phyloP scores from a whole-genome alignment of 35 echinoderm and acorn worm species.

The Eucidaris tribuloides region DNA sequence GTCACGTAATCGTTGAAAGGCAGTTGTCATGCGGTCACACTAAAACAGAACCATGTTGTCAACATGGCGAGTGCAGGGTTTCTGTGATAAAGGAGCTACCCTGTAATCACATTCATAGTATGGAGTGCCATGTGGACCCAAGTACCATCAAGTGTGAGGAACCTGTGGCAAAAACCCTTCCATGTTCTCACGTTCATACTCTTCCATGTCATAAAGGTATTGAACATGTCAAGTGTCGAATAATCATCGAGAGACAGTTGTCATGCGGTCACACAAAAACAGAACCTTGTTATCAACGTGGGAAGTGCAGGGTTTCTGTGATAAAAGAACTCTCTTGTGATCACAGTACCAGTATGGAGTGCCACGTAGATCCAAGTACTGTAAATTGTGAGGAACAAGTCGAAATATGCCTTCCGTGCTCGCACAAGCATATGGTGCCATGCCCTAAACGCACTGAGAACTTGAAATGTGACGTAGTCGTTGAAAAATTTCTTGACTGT shows the following conservation, averaged over 20 bases:
- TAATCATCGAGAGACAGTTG: neutral
- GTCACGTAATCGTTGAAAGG: neutral
- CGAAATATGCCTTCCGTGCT: constrained; percentile 4
- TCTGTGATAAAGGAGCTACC: neutral
- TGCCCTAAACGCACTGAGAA: constrained; percentile 1
- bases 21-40: constrained; percentile 23
- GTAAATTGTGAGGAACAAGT: constrained; percentile 20
- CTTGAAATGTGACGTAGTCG: neutral
- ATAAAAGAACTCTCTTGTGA: neutral
- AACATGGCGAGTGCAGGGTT: neutral
- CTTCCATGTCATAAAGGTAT: neutral
- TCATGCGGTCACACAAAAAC: constrained; percentile 17
- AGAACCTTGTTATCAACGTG: neutral
- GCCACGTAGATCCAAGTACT: constrained; percentile 14
- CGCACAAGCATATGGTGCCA: constrained; percentile 22
- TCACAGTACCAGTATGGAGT: neutral
- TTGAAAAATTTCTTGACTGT: neutral
- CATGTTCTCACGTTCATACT: constrained; percentile 14
- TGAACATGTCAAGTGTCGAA: neutral
- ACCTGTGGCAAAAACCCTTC: neutral
- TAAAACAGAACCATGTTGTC: neutral
- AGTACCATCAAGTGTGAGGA: neutral
- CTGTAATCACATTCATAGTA: neutral
- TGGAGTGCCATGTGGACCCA: neutral
- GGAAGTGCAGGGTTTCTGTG: neutral